Conservation (phyloP, 2,888 invertebrate species). For the Sinhomidia bicolor region DNA sequence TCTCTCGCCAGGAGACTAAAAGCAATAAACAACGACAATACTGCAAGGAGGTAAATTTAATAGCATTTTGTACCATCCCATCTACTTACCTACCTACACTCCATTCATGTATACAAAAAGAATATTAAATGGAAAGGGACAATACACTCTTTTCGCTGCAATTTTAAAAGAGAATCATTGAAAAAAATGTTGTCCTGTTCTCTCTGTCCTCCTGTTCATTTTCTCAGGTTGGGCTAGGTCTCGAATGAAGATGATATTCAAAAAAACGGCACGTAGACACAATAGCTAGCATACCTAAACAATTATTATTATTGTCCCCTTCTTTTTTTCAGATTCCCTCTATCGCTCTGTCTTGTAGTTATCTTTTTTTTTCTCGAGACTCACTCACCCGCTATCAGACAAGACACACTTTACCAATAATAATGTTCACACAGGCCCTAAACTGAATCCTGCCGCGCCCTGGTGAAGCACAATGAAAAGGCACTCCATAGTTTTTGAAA, state of each 20-base stretch:
- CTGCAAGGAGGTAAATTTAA: conserved; percentile 27
- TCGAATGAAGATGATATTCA: not conserved
- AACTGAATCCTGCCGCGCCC: too few relatives aligned
- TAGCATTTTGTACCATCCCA: too few relatives aligned
- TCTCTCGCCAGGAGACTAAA: not conserved
- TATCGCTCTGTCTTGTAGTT: too few relatives aligned
- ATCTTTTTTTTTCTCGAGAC: too few relatives aligned
- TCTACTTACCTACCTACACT: too few relatives aligned
- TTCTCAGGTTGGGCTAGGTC: conserved; percentile 27
- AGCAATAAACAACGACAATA: too few relatives aligned
- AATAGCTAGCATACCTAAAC: too few relatives aligned
- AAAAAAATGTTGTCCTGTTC: not conserved
- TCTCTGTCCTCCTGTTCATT: too few relatives aligned
- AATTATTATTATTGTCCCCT: not conserved
- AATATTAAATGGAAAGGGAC: not conserved
- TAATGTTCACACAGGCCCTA: too few relatives aligned
- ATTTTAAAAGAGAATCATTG: conserved; percentile 11
- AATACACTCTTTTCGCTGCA: conserved; percentile 5
- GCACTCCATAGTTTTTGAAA: too few relatives aligned
- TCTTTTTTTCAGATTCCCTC: not conserved
- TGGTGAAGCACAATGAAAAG: too few relatives aligned
- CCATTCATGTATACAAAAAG: not conserved
- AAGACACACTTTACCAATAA: not conserved
- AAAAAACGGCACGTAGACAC: not conserved
- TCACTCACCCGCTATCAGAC: too few relatives aligned